Base-by-base conservation (phyloP, 2,797 vertebrate species). In the Pipistrellus pipistrellus region DNA sequence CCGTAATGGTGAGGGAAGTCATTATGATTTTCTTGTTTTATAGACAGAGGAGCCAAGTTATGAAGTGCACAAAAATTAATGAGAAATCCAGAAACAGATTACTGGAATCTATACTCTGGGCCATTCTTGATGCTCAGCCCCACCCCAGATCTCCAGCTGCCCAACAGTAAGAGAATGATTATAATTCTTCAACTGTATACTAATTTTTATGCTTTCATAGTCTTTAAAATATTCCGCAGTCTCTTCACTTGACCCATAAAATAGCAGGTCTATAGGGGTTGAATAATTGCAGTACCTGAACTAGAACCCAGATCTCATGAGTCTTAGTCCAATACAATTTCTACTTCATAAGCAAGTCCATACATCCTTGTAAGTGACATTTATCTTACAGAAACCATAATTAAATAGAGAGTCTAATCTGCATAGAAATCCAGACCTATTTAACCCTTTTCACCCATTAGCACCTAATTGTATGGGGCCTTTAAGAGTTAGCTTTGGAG, bases 11-110 rank as follows among this genome's bases (percentile, higher is more conserved):
- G 30, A 90, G 30, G 38, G 32, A 90, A 90, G 64, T 92, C 55
- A 68, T 69, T 91, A 46, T 80, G 41, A 57, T 92, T 95, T 96
- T 90, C 59, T 35, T 92, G 4, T 92, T 95, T 95, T 88, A 90
- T 73, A 90, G 69, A 75, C 51, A 85, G 4, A 95, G 82, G 90
- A 92, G 62, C 32, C 75, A 93, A 81, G 14, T 92, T 93, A 93
- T 80, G 57, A 41, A 92, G 21, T 90, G 35, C 53, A 62, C 55
- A 66, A 71, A 85, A 69, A 85, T 14, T 83, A 68, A 12, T 88
- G 66, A 96, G 55, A 95, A 96, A 68, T 90, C 32, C 82, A 77
- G 85, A 96, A 84, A 69, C 44, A 93, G 15, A 82, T 23, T 92
- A 38, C 64, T 75, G 38, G 78, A 88, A 73, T 90, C 69, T 89